Base-by-base conservation (phyloP, 2,888 invertebrate species). In the Amiota mariae region DNA sequence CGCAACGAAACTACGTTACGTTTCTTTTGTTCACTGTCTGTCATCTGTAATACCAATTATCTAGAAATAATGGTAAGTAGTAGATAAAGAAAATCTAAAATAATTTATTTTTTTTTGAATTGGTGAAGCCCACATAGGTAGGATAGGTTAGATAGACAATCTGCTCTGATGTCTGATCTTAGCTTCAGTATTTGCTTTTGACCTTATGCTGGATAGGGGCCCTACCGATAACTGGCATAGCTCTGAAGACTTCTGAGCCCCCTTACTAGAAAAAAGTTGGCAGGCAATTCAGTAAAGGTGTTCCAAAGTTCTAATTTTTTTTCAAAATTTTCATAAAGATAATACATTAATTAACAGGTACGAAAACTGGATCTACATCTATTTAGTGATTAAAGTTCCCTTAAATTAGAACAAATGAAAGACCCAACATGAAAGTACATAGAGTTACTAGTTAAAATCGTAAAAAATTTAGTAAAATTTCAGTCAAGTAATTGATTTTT, bases 1-100 rank as follows among this genome's bases (percentile, higher is more conserved):
- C 77, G 77, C 84, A 78, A 63, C 75, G 73, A 70, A 51, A 51
- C 63, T 61, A 48, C n/a, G n/a, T 70, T 68, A 20, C 49, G 54
- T 13, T 54, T 13, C 56, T 24, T 11, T 56, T 61, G 12, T 12
- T 8, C 47, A 72, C 57, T 24, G 59, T 46, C 57, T 24, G 59
- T 46, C 67, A 70, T 47, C 47, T 63, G 20, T 12, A 36, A 24
- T 20, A n/a, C 63, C 63, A 18, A 24, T 63, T 63, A 18, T 6
- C 36, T 36, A 36, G 36, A 36, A 36, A 36, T 4, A 36, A 36
- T 36, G 36, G 36, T 36, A 36, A 36, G 36, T 36, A 6, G 36
- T 2, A 6, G n/a, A n/a, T n/a, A 36, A 6, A 36, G 36, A 6
- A 36, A 36, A 36, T 36, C 6, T 36, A 36, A 36, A 36, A 6